phyloP scores from a whole-genome alignment of 2,888 invertebrate genomes.

The Hyppa rectilinea region DNA sequence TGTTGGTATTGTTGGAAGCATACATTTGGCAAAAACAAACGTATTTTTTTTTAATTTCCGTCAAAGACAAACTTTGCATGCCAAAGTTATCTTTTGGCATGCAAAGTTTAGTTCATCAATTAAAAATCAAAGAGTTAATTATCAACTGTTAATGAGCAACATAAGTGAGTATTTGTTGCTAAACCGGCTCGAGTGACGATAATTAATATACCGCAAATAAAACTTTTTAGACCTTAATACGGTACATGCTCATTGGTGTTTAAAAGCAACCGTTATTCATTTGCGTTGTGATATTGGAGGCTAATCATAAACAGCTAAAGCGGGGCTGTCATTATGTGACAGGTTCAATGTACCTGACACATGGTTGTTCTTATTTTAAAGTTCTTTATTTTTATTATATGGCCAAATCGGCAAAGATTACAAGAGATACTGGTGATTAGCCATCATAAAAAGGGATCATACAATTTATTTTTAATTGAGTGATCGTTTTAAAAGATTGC shows the following conservation, averaged over 20 bases:
- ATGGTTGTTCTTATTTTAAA: constrained; percentile 22
- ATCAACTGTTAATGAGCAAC: constrained; percentile 23
- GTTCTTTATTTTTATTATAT: constrained; percentile 35
- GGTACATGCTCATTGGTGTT: constrained; percentile 69
- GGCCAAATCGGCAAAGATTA: constrained; percentile 30
- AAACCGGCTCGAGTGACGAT: constrained; percentile 63
- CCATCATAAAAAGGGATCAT: constrained; percentile 48
- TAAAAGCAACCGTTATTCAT: constrained; percentile 70
- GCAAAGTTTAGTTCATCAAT: background rate
- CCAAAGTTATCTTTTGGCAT: no score
- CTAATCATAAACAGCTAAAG: constrained; percentile 52
- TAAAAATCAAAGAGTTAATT: constrained; percentile 18
- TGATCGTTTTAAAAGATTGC: constrained; percentile 31
- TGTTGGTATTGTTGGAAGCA: constrained; percentile 30
- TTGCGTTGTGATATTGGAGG: constrained; percentile 50
- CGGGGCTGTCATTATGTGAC: constrained; percentile 44
- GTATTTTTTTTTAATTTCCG: background rate
- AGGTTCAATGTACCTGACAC: constrained; percentile 43
- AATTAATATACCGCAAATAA: constrained; percentile 45
- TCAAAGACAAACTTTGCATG: no score
- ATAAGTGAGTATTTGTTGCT: constrained; percentile 6
- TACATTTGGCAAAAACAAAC: constrained; percentile 8
- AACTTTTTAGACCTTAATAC: constrained; percentile 66
- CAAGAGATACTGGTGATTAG: constrained; percentile 40
- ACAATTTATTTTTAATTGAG: constrained; percentile 23